These are phyloP conservation scores for Trissoscelio sp. DNA, from an alignment of 2,888 invertebrate genomes.

Conservation along the genomic window DNA sequence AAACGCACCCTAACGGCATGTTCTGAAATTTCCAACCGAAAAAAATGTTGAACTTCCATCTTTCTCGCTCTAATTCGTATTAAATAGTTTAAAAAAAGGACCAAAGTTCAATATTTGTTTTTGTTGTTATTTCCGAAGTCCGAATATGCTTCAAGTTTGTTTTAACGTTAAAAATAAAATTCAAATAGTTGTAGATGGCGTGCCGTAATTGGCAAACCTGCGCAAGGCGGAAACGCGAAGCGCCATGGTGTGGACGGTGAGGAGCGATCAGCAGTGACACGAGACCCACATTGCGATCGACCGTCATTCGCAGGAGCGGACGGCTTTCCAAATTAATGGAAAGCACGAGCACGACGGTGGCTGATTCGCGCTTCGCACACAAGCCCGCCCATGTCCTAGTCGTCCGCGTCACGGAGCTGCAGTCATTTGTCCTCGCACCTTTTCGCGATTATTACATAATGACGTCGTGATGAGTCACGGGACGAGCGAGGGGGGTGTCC, in stretches of 20 bases:
- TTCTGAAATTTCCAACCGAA: too few relatives aligned
- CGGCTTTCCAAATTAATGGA: conserved; percentile 38
- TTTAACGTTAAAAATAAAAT: too few relatives aligned
- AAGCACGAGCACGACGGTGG: not conserved
- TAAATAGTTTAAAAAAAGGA: too few relatives aligned
- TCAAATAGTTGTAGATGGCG: conserved; percentile 6
- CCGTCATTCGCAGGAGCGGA: not conserved
- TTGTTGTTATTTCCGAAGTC: too few relatives aligned
- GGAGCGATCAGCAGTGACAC: conserved; percentile 22
- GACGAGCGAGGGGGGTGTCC: conserved; percentile 48
- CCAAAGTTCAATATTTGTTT: too few relatives aligned
- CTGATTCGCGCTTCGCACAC: not conserved
- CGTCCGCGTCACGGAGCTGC: not conserved
- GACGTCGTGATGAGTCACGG: conserved; percentile 68
- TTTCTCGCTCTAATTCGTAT: too few relatives aligned
- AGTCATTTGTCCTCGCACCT: conserved; percentile 19
- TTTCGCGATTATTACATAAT: conserved; percentile 63
- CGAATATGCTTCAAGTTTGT: too few relatives aligned
- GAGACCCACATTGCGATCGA: conserved; percentile 9
- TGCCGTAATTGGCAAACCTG: not conserved
- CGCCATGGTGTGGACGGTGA: not conserved
- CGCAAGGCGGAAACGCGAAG: not conserved
- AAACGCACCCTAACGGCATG: too few relatives aligned
- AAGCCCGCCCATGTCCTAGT: conserved; percentile 16
- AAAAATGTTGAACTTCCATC: too few relatives aligned